Conservation (phyloP, 2,888 invertebrate genomes). For the Metalampra italica region DNA sequence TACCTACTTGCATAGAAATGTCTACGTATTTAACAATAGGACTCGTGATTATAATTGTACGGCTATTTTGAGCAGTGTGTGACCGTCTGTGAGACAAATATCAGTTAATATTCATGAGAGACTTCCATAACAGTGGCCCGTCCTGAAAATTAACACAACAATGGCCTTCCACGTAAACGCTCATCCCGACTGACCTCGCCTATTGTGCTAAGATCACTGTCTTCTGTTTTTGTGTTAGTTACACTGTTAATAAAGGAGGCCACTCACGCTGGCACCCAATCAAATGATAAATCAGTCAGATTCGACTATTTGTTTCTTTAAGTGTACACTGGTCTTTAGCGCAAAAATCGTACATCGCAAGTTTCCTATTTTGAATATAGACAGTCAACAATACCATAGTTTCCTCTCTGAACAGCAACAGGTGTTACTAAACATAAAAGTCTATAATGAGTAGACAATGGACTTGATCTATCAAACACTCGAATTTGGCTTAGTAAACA, state of each 20-base stretch:
- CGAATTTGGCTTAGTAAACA: too few relatives aligned
- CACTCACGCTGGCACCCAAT: constrained; percentile 1
- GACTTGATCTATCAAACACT: too few relatives aligned
- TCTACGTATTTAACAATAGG: background rate
- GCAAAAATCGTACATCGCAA: too few relatives aligned
- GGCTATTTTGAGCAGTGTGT: constrained; percentile 48
- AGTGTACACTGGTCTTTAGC: too few relatives aligned
- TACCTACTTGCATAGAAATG: too few relatives aligned
- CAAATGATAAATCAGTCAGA: constrained; percentile 9
- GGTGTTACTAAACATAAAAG: too few relatives aligned
- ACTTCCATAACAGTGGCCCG: constrained; percentile 42
- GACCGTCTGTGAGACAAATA: constrained; percentile 55
- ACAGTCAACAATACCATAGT: too few relatives aligned
- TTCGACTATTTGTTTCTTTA: too few relatives aligned
- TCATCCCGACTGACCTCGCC: constrained; percentile 50
- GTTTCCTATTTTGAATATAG: too few relatives aligned
- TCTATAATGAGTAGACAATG: too few relatives aligned
- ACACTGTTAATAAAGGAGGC: constrained; percentile 1
- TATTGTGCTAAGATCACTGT: constrained; percentile 51
- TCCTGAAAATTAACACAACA: constrained; percentile 65
- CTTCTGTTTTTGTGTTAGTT: constrained; percentile 26
- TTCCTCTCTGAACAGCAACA: too few relatives aligned
- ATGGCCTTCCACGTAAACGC: constrained; percentile 46
- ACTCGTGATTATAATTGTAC: constrained; percentile 35
- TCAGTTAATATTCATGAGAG: constrained; percentile 69